A percentile compares a stretch with the other conserved stretches of the same genome.
Conservation (phyloP, 1,140 invertebrate species). For the Papilio dardanus region DNA sequence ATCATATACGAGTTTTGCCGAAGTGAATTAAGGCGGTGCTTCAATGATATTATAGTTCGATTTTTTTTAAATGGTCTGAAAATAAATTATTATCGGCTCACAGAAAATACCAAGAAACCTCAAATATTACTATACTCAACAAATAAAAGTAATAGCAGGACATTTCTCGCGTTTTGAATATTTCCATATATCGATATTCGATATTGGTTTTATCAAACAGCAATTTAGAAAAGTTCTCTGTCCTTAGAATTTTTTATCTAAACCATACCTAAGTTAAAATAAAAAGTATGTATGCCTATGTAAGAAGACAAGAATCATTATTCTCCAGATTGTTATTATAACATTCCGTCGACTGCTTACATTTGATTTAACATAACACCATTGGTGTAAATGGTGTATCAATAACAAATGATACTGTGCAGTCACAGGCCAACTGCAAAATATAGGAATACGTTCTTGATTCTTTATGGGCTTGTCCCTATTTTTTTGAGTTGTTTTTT, state of each 20-base stretch:
- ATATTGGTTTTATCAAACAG: neutral
- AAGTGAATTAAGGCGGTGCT: neutral
- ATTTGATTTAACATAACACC: neutral
- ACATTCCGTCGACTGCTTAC: neutral
- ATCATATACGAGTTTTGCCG: slow-evolving; percentile 5
- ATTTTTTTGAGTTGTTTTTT: neutral
- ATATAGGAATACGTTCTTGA: neutral
- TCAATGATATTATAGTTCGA: neutral
- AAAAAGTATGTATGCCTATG: neutral
- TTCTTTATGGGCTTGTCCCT: neutral
- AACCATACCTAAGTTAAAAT: neutral
- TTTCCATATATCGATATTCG: neutral
- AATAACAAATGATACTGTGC: neutral
- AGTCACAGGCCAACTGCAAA: neutral
- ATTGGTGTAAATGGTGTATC: neutral
- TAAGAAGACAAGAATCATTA: neutral
- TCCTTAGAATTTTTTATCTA: neutral
- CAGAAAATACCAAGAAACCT: no score
- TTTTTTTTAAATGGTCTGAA: neutral
- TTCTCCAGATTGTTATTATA: neutral
- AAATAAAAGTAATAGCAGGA: neutral
- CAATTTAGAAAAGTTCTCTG: neutral
- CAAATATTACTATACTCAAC: neutral
- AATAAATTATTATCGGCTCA: neutral
- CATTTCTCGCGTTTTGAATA: neutral